These are phyloP conservation scores for Heloderma charlesbogerti DNA, from an alignment of 2,113 vertebrate genomes.

Conservation along the genomic window DNA sequence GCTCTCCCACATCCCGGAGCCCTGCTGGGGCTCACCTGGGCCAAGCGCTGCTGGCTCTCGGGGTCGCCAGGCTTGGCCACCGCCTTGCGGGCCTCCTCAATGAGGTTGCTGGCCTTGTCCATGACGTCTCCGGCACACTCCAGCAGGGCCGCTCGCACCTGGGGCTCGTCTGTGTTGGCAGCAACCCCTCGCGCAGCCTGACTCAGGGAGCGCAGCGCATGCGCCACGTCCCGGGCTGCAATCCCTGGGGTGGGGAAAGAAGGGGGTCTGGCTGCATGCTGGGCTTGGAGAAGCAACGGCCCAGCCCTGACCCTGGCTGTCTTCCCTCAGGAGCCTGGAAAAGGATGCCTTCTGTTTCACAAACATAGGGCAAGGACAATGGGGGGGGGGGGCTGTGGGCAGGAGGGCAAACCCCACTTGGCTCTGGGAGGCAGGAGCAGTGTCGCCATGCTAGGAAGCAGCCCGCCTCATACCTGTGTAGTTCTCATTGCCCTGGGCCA, in stretches of 20 bases:
- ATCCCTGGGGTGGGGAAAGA: constrained; percentile 79
- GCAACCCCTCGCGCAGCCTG: constrained; percentile 91
- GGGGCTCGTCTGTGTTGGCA: constrained; percentile 82
- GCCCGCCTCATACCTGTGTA: constrained; percentile 86
- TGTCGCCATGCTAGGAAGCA: not conserved
- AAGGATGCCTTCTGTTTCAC: too few species aligned
- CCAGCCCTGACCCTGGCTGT: too few species aligned
- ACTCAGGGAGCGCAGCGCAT: constrained; percentile 89
- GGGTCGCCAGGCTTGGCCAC: constrained; percentile 91
- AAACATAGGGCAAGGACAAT: too few species aligned
- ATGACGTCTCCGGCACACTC: constrained; percentile 91
- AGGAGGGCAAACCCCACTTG: not conserved
- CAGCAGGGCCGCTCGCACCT: constrained; percentile 86
- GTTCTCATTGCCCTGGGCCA: constrained; percentile 97
- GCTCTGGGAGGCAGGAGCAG: not conserved
- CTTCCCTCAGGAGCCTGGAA: too few species aligned
- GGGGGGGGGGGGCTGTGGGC: too few species aligned
- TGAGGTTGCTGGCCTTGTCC: constrained; percentile 95
- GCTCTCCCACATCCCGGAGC: fast-evolving
- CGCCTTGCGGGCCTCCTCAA: constrained; percentile 93
- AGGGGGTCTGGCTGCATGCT: not conserved
- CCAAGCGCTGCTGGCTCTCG: constrained; percentile 93
- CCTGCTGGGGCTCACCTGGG: constrained; percentile 81
- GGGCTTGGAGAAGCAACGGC: not conserved
- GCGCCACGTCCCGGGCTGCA: constrained; percentile 93